These are phyloP conservation scores for Chironex yamaguchii DNA, from an alignment of 30 jellyfish, hydroid and myxozoan species.

Conservation along the genomic window DNA sequence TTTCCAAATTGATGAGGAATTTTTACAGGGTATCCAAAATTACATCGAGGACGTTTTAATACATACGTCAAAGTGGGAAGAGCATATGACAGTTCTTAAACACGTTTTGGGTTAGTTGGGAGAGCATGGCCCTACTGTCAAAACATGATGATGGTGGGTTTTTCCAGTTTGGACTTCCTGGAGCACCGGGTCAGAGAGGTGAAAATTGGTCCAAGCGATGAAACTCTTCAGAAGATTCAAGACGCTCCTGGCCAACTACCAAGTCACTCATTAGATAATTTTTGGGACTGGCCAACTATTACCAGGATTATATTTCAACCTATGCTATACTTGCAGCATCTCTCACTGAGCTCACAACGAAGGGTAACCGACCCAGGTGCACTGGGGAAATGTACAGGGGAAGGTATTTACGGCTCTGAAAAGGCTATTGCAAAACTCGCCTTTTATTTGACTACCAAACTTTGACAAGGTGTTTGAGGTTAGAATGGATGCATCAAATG, in stretches of 20 bases:
- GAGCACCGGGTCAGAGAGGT: slow-evolving; percentile 13
- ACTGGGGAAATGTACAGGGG: slow-evolving; percentile 20
- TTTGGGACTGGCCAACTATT: too few relatives aligned
- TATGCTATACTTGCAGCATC: slow-evolving; percentile 22
- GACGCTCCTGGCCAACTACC: too few relatives aligned
- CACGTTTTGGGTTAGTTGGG: too few relatives aligned
- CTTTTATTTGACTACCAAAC: slow-evolving; percentile 26
- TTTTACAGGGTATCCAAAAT: too few relatives aligned
- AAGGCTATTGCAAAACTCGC: neutral
- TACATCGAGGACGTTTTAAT: too few relatives aligned
- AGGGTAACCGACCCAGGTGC: slow-evolving; percentile 17
- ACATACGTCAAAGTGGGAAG: too few relatives aligned
- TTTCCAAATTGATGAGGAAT: too few relatives aligned
- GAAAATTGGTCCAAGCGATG: neutral
- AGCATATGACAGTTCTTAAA: too few relatives aligned
- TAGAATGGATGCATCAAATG: slow-evolving; percentile 45
- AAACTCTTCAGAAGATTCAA: neutral
- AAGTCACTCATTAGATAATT: too few relatives aligned
- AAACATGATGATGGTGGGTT: too few relatives aligned
- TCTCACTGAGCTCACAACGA: slow-evolving; percentile 8
- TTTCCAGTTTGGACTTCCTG: slow-evolving; percentile 15
- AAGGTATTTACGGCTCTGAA: neutral
- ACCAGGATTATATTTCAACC: slow-evolving; percentile 2
- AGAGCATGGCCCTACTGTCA: too few relatives aligned
- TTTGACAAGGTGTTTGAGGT: neutral